Base-by-base conservation (phyloP, 2,797 vertebrate species). In the Sternotherus odoratus region DNA sequence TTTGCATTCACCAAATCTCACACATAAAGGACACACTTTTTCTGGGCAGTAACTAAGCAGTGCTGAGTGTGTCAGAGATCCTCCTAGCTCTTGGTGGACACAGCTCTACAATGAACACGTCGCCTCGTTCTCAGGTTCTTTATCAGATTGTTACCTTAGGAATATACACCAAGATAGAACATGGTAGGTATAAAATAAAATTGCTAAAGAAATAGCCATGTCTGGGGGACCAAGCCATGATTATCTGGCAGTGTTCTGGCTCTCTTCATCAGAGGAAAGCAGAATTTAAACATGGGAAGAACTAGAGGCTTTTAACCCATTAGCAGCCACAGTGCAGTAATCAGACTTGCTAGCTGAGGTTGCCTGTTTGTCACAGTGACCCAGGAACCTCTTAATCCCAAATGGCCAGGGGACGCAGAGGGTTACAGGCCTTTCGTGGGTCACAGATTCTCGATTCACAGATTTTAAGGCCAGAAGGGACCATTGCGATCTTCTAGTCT, bases 231-330 rank as follows among this genome's bases (percentile, higher is more conserved):
- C 21, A 66, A 30, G 17, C 33, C 60, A 66, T 21, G 33, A 19
- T 21, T 66, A 66, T 33, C 33, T 10, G 60, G 17, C 8, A 33
- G 60, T 8, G 3, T 5, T 19, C 33, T 36, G 60, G 17, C 19
- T n/a, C 33, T 19, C 17, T 21, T 19, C 60, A 8, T 66, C 33
- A 66, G 17, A n/a, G 81, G 86, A 91, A 90, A 72, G 53, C 80
- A 82, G 81, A 89, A 74, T 53, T 43, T 50, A 88, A 74, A 60
- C 63, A 80, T 24, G 72, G 50, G 77, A 57, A 90, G 72, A 81
- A 82, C 57, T 66, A 43, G 60, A 92, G 43, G 88, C 82, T 93
- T 86, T 87, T 86, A 91, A 92, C 77, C 81, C 82, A 56, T 85
- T 86, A 84, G 26, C n/a, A 87, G 28, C 49, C 90, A 53, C 63